These are phyloP conservation scores for Apocrypta bakeri DNA, from an alignment of 1,140 invertebrate species.

Conservation along the genomic window DNA sequence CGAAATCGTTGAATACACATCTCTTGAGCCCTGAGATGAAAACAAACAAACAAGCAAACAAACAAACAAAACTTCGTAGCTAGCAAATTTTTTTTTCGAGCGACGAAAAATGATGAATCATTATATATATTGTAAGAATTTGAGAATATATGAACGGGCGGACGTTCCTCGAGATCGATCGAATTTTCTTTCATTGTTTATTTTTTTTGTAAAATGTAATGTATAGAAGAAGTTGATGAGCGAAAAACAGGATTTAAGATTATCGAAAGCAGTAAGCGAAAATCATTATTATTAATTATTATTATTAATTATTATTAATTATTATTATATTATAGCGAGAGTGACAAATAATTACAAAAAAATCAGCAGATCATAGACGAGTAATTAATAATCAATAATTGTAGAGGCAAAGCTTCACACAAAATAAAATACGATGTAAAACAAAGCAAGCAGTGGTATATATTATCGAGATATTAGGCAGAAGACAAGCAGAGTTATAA, in stretches of 20 bases:
- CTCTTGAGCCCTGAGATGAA: neutral
- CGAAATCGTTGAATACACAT: constrained; percentile 45
- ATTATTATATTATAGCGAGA: constrained; percentile 45
- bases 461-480: constrained; percentile 28
- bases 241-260: constrained; percentile 33
- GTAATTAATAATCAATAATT: constrained; percentile 41
- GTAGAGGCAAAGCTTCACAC: constrained; percentile 48
- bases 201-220: constrained; percentile 44
- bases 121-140: neutral
- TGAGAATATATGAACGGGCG: neutral
- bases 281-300: constrained; percentile 43
- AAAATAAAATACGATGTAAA: constrained; percentile 35
- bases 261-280: constrained; percentile 34
- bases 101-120: neutral
- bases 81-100: constrained; percentile 1
- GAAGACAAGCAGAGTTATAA: constrained; percentile 13
- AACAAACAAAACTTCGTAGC: constrained; percentile 2
- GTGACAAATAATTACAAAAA: constrained; percentile 44
- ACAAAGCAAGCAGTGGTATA: constrained; percentile 43
- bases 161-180: constrained; percentile 35
- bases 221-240: constrained; percentile 32
- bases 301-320: constrained; percentile 46
- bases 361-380: constrained; percentile 39
- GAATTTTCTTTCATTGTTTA: constrained; percentile 30
- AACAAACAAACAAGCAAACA: no score